Base-by-base conservation (phyloP, 2,797 vertebrate species). In the Triplophysa bombifrons region DNA sequence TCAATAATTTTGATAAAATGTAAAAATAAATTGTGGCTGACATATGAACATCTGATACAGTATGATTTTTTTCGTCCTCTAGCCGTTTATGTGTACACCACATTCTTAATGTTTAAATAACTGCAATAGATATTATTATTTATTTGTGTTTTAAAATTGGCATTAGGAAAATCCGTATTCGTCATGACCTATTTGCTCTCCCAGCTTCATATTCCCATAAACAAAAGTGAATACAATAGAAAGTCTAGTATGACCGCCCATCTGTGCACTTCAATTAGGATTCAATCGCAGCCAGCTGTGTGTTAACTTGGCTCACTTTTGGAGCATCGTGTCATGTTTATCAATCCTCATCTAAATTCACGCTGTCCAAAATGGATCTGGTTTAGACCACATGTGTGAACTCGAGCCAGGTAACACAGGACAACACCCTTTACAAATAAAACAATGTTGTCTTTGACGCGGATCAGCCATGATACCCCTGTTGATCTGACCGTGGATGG, bases 401-500 rank as follows among this genome's bases (percentile, higher is more conserved):
- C 34, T 55, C 51, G 46, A 72, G 68, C 60, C 64, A 70, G 70
- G 50, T 74, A 71, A 34, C 68, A 70, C 68, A 83, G 51, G 61
- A 6, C 25, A 63, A 75, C 82, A 83, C 77, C 76, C 72, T 72
- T 83, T 27, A 25, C 61, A 83, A 79, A 76, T 71, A 83, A 65
- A 46, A 44, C 5, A 19, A 27, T 44, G 53, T 30, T 30, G 72
- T 64, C 55, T 60, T 12, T 65, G 61, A 44, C 14, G 3, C 11
- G 30, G 69, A 34, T 81, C 38, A 38, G 22, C 20, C 51, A 38
- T 66, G 22, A 76, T 61, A 75, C 48, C 55, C 30, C 2, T 61
- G 73, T 55, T 60, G 60, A 72, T 72, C 41, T 66, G 25, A 72
- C 27, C 22, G 22, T 55, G 48, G 19, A 56, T 56, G 58, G 70